These are phyloP conservation scores for Mnemiopsis leidyi DNA, from an alignment of 37 sponge, comb jelly and placozoan genomes.

Conservation along the genomic window DNA sequence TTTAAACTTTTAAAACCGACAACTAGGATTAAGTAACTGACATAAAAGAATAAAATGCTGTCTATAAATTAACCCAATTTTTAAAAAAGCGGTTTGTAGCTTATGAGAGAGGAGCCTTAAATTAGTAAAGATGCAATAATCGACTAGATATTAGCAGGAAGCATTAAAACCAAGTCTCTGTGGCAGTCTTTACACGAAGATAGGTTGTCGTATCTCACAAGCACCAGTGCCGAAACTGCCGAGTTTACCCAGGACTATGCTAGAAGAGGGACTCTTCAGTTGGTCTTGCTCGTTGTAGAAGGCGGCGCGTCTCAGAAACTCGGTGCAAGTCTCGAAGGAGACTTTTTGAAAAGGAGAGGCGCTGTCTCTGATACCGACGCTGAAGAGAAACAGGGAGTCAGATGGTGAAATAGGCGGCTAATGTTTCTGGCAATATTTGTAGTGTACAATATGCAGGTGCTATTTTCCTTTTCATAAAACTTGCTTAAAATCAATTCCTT, in stretches of 20 bases:
- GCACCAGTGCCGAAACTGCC: slow-evolving; percentile 82
- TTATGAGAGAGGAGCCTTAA: background rate
- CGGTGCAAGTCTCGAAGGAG: slow-evolving; percentile 95
- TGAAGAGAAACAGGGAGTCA: background rate
- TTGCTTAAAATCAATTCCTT: too few relatives aligned
- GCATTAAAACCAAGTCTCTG: too few relatives aligned
- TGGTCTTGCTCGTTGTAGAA: slow-evolving; percentile 74
- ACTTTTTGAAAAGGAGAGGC: slow-evolving; percentile 95
- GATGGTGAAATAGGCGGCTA: too few relatives aligned
- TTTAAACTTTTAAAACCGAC: too few relatives aligned
- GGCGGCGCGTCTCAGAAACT: slow-evolving; percentile 81
- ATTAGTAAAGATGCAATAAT: background rate
- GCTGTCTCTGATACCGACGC: slow-evolving; percentile 80
- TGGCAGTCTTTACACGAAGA: background rate
- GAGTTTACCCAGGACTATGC: slow-evolving; percentile 79
- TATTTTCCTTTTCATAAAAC: too few relatives aligned
- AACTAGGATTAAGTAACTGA: too few relatives aligned
- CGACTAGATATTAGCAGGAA: background rate
- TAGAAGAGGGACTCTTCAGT: slow-evolving; percentile 82
- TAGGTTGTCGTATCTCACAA: slow-evolving; percentile 72
- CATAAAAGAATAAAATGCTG: too few relatives aligned
- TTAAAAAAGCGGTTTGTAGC: background rate
- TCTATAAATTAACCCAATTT: too few relatives aligned
- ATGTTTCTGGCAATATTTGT: too few relatives aligned
- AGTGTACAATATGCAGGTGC: too few relatives aligned